Evolutionary conservation across 2,797 vertebrate species (phyloP).

Genomic region (Enteromius radiatus): DNA sequence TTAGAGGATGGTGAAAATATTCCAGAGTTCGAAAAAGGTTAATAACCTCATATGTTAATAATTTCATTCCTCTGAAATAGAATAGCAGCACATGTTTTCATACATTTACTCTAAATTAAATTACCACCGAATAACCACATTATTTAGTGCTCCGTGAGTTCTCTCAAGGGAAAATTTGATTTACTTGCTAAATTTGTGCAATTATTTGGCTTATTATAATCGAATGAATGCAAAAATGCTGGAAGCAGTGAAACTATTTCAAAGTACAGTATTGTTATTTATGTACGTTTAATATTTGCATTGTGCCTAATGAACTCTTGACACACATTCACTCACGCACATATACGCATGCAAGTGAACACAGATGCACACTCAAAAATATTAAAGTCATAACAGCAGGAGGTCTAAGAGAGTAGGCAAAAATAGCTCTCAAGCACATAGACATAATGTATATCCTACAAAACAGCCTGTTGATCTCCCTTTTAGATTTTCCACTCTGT

Average conservation of each 20-base stretch:
- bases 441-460: slow-evolving; percentile 10
- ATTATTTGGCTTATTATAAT: slow-evolving; percentile 24
- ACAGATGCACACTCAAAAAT: slow-evolving; percentile 16
- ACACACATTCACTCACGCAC: not conserved
- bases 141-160: slow-evolving; percentile 24
- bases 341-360: not conserved
- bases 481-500: slow-evolving; percentile 37
- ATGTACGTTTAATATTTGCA: not conserved
- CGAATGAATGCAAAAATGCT: slow-evolving; percentile 30
- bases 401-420: slow-evolving; percentile 10
- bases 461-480: slow-evolving; percentile 7
- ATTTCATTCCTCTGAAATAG: slow-evolving; percentile 36
- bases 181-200: slow-evolving; percentile 30
- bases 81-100: slow-evolving; percentile 11
- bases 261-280: slow-evolving; percentile 1
- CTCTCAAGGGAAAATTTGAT: slow-evolving; percentile 35
- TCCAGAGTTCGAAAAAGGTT: slow-evolving; percentile 24
- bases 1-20: slow-evolving; percentile 15
- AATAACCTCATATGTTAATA: slow-evolving; percentile 19
- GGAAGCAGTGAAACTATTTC: not conserved
- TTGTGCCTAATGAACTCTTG: slow-evolving; percentile 14
- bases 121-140: slow-evolving; percentile 21
- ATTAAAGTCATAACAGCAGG: slow-evolving; percentile 40
- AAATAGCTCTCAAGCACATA: slow-evolving; percentile 1
- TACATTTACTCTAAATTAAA: not conserved